These are phyloP conservation scores for Eupithecia tripunctaria DNA, from an alignment of 2,888 invertebrate genomes.

Conservation along the genomic window DNA sequence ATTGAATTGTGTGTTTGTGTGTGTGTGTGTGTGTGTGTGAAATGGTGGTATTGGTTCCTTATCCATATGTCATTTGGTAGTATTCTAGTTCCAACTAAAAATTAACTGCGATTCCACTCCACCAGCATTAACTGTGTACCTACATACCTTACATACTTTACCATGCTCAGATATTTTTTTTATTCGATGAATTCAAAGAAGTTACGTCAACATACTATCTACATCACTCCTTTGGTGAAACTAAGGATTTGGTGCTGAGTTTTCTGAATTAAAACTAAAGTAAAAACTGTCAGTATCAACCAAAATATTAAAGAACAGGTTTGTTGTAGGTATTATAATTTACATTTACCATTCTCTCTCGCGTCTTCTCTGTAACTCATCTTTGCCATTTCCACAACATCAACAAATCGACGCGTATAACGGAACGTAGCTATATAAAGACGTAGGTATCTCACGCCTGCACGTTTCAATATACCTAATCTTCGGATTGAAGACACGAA, in stretches of 20 bases:
- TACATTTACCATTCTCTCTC: background rate
- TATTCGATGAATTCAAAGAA: too few relatives aligned
- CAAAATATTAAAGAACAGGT: background rate
- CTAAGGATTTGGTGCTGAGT: background rate
- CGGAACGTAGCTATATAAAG: background rate
- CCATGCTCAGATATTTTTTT: too few relatives aligned
- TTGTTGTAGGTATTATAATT: background rate
- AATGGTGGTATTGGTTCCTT: too few relatives aligned
- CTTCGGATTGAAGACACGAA: background rate
- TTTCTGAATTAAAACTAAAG: background rate
- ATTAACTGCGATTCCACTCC: too few relatives aligned
- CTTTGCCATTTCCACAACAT: slow-evolving; percentile 34
- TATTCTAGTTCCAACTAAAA: too few relatives aligned
- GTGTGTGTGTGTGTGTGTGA: too few relatives aligned
- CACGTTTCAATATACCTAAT: background rate
- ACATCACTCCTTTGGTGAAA: too few relatives aligned
- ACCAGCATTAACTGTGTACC: too few relatives aligned
- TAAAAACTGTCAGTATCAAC: background rate
- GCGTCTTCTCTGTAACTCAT: slow-evolving; percentile 12
- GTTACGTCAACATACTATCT: too few relatives aligned
- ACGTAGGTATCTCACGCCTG: background rate
- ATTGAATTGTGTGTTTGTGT: too few relatives aligned
- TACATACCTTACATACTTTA: too few relatives aligned
- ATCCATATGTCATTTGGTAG: too few relatives aligned
- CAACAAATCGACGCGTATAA: slow-evolving; percentile 39